Percentiles rank a stretch among this genome's conserved stretches.
Evolutionary conservation across 2,888 invertebrate species (phyloP).

Genomic region (Minunthozetes semirufus): DNA sequence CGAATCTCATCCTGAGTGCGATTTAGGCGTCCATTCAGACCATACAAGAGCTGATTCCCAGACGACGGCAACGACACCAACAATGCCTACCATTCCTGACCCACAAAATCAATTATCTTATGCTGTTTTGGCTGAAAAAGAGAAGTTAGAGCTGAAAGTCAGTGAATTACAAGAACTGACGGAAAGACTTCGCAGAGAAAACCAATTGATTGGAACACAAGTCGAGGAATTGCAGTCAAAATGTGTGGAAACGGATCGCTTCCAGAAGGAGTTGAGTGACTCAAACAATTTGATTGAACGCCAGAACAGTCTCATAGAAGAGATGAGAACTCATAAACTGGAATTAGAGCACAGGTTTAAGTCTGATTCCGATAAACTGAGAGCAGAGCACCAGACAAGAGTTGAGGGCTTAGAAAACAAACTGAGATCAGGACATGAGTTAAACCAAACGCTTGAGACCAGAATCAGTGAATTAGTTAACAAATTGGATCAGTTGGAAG

Average conservation of each 20-base stretch:
- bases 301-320: slow-evolving; percentile 31
- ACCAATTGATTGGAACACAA: slow-evolving; percentile 39
- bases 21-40: slow-evolving; percentile 14
- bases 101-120: neutral
- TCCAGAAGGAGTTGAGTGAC: slow-evolving; percentile 30
- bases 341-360: neutral
- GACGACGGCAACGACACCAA: too few species aligned
- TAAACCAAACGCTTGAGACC: neutral
- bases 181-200: slow-evolving; percentile 35
- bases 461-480: neutral
- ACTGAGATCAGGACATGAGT: neutral
- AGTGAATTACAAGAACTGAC: slow-evolving; percentile 3
- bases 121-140: slow-evolving; percentile 24
- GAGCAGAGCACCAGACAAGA: neutral
- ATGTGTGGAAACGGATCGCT: slow-evolving; percentile 37
- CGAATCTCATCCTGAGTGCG: slow-evolving; percentile 5
- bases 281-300: slow-evolving; percentile 33
- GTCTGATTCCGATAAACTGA: neutral
- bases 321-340: neutral
- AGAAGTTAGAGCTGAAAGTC: slow-evolving; percentile 13
- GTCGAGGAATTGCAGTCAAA: slow-evolving; percentile 42
- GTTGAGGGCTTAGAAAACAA: neutral
- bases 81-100: neutral
- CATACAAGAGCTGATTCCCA: neutral
- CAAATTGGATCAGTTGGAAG: slow-evolving; percentile 2